Evolutionary conservation across 2,888 invertebrate species (phyloP).

Genomic region (Brachylomia viminalis): DNA sequence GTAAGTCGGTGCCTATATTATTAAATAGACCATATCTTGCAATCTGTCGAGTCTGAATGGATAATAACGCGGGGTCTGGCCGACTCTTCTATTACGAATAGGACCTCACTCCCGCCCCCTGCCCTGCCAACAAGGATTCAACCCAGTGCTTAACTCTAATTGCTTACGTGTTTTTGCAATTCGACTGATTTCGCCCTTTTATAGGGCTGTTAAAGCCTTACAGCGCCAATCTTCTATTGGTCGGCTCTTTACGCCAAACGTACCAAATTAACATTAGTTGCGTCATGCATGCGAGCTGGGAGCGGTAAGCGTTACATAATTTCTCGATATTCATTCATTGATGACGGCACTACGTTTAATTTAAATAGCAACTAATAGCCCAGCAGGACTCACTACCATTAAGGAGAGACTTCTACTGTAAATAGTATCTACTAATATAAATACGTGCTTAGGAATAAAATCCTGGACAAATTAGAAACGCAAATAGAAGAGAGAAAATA

Average conservation of each 20-base stretch:
- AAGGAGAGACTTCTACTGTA: constrained; percentile 8
- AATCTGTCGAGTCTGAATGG: constrained; percentile 83
- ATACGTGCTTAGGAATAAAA: constrained; percentile 26
- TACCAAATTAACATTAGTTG: constrained; percentile 12
- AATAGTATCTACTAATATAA: not conserved
- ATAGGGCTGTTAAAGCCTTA: constrained; percentile 71
- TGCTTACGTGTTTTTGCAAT: constrained; percentile 82
- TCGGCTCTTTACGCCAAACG: not conserved
- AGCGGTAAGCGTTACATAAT: constrained; percentile 26
- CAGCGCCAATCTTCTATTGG: constrained; percentile 38
- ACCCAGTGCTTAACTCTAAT: constrained; percentile 82
- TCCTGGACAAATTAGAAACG: not conserved
- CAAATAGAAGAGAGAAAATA: not conserved
- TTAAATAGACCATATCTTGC: constrained; percentile 84
- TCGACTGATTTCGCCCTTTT: constrained; percentile 78
- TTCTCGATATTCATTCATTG: constrained; percentile 42
- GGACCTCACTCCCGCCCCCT: constrained; percentile 77
- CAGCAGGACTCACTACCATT: constrained; percentile 10
- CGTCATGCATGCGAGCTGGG: not conserved
- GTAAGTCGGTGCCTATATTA: constrained; percentile 77
- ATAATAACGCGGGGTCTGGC: constrained; percentile 78
- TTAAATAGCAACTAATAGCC: constrained; percentile 15
- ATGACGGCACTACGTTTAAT: not conserved
- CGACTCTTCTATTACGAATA: constrained; percentile 80
- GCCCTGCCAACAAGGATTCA: constrained; percentile 80